Percentiles rank a stretch among this genome's conserved stretches.
Evolutionary conservation across 2,888 invertebrate genomes (phyloP).

Genomic region (Pterostichus madidus): DNA sequence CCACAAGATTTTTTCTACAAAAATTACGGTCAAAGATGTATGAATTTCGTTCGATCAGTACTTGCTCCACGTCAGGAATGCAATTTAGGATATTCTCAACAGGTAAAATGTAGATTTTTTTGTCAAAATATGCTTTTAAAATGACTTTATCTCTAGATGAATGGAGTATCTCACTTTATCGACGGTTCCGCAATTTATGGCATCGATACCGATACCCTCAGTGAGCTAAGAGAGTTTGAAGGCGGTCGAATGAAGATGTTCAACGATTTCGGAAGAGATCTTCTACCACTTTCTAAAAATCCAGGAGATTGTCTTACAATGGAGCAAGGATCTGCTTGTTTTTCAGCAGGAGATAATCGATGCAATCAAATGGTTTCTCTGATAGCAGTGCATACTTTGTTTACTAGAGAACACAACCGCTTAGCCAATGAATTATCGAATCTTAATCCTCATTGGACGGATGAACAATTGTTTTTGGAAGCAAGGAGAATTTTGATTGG

Average conservation of each 20-base stretch:
- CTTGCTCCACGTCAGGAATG: conserved; percentile 84
- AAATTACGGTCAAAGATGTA: conserved; percentile 81
- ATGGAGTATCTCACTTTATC: conserved; percentile 86
- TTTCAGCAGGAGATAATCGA: conserved; percentile 87
- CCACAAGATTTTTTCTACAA: conserved; percentile 82
- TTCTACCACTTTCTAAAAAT: conserved; percentile 83
- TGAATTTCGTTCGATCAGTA: conserved; percentile 86
- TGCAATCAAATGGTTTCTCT: conserved; percentile 89
- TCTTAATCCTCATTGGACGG: conserved; percentile 87
- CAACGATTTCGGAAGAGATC: conserved; percentile 82
- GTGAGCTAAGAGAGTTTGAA: conserved; percentile 80
- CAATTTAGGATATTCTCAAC: conserved; percentile 84
- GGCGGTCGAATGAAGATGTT: conserved; percentile 83
- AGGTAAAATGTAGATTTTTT: conserved; percentile 76
- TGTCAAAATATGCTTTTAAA: background rate
- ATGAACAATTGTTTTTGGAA: conserved; percentile 87
- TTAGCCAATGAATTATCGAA: conserved; percentile 81
- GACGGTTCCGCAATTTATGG: conserved; percentile 90
- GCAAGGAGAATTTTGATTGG: conserved; percentile 86
- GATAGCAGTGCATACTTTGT: conserved; percentile 85
- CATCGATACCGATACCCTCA: conserved; percentile 80
- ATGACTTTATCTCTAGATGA: conserved; percentile 80
- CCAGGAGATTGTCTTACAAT: conserved; percentile 83
- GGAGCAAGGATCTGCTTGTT: conserved; percentile 83
- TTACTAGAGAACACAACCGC: conserved; percentile 90